Conservation (phyloP, 2,113 vertebrate genomes). For the Cyanoderma ruficeps region DNA sequence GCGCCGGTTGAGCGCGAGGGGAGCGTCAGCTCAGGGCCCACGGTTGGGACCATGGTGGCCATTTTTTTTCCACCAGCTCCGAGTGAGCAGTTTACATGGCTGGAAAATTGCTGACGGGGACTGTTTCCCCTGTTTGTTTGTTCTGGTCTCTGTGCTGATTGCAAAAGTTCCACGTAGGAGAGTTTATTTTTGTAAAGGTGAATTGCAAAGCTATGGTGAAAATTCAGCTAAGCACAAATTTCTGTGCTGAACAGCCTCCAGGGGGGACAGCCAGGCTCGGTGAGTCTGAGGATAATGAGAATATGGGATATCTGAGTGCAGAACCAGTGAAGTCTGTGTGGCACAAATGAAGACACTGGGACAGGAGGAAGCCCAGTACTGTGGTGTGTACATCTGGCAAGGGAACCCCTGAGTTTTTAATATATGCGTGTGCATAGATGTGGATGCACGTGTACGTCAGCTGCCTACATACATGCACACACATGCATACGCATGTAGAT, state of each 20-base stretch:
- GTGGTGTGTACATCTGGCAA: background rate
- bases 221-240: conserved; percentile 66
- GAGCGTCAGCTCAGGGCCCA: conserved; percentile 23
- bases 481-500: background rate
- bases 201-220: conserved; percentile 60
- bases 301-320: background rate
- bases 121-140: conserved; percentile 59
- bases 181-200: conserved; percentile 71
- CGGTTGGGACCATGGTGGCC: background rate
- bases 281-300: conserved; percentile 23
- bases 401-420: background rate
- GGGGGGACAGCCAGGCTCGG: background rate
- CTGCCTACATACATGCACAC: background rate
- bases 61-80: background rate
- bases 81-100: background rate
- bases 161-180: conserved; percentile 44
- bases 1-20: conserved; percentile 35
- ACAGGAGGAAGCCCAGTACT: background rate
- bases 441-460: rapidly evolving
- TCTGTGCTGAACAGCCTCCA: conserved; percentile 32
- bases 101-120: conserved; percentile 24
- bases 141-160: conserved; percentile 64
- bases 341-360: background rate
- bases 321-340: background rate
- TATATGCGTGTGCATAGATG: background rate